A percentile compares a stretch with the other conserved stretches of the same genome.
phyloP scores from a whole-genome alignment of 2,113 vertebrate species.

The Polypterus senegalus region DNA sequence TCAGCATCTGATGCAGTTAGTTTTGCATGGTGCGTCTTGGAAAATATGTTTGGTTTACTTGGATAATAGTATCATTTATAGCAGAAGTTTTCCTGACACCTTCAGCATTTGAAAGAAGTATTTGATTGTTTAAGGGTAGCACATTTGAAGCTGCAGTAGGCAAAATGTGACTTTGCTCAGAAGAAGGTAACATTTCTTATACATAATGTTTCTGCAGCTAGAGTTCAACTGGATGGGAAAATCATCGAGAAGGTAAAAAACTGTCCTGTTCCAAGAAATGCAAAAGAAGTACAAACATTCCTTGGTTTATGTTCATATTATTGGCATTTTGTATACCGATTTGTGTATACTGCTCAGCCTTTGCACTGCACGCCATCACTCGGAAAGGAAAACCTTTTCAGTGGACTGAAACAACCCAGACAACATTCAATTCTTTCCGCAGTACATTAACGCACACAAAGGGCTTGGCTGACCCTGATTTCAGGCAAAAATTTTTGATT shows the following conservation, averaged over 20 bases:
- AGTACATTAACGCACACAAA: background rate
- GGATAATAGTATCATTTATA: background rate
- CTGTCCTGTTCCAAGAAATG: background rate
- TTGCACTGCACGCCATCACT: background rate
- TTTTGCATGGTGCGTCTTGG: background rate
- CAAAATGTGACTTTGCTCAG: background rate
- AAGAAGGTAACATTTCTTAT: background rate
- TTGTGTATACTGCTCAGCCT: background rate
- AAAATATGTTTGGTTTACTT: background rate
- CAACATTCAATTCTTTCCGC: background rate
- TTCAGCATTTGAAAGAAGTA: background rate
- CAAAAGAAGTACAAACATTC: background rate
- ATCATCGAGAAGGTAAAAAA: background rate
- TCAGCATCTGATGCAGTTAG: background rate
- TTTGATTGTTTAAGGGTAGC: constrained; percentile 3
- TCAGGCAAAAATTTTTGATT: background rate
- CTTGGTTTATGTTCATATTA: background rate
- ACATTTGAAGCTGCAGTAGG: background rate
- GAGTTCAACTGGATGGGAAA: background rate
- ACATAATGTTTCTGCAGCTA: background rate
- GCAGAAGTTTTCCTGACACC: background rate
- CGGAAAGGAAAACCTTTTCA: constrained; percentile 1
- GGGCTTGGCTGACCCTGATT: constrained; percentile 4
- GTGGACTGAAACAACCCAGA: background rate
- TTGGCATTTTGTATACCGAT: background rate